Evolutionary conservation across 2,888 invertebrate species (phyloP).

Genomic region (Opisthograptis luteolata): DNA sequence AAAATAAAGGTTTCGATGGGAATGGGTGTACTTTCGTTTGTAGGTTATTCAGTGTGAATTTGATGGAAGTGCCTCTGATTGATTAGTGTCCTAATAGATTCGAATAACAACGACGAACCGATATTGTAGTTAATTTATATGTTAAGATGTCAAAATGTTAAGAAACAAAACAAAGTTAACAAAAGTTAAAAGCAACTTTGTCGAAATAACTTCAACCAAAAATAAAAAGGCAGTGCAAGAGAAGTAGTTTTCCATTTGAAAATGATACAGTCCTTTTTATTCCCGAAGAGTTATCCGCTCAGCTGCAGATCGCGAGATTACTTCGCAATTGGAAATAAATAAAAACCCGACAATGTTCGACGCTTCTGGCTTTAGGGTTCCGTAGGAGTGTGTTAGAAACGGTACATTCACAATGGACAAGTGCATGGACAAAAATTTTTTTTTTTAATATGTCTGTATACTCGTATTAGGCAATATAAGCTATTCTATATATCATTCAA

Average conservation of each 20-base stretch:
- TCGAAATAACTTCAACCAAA: slow-evolving; percentile 2
- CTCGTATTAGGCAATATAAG: too few relatives aligned
- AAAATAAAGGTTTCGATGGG: slow-evolving; percentile 7
- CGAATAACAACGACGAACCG: too few relatives aligned
- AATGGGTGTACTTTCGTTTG: background rate
- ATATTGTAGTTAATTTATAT: too few relatives aligned
- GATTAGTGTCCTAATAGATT: too few relatives aligned
- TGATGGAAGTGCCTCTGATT: too few relatives aligned
- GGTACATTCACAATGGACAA: background rate
- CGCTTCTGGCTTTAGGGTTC: slow-evolving; percentile 14
- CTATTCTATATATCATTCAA: too few relatives aligned
- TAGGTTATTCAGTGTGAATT: too few relatives aligned
- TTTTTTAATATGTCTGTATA: too few relatives aligned
- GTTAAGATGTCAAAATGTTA: too few relatives aligned
- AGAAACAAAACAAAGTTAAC: too few relatives aligned
- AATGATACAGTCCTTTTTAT: slow-evolving; percentile 35
- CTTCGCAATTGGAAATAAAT: slow-evolving; percentile 42
- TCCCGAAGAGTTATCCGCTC: slow-evolving; percentile 32
- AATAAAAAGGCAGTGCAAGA: slow-evolving; percentile 27
- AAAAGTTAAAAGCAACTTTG: too few relatives aligned
- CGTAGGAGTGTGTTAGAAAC: background rate
- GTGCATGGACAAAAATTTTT: too few relatives aligned
- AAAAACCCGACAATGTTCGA: slow-evolving; percentile 33
- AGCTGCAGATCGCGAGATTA: slow-evolving; percentile 39
- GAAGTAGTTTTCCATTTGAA: slow-evolving; percentile 36